Base-by-base conservation (phyloP, 2,113 vertebrate species). In the Vombatus ursinus region DNA sequence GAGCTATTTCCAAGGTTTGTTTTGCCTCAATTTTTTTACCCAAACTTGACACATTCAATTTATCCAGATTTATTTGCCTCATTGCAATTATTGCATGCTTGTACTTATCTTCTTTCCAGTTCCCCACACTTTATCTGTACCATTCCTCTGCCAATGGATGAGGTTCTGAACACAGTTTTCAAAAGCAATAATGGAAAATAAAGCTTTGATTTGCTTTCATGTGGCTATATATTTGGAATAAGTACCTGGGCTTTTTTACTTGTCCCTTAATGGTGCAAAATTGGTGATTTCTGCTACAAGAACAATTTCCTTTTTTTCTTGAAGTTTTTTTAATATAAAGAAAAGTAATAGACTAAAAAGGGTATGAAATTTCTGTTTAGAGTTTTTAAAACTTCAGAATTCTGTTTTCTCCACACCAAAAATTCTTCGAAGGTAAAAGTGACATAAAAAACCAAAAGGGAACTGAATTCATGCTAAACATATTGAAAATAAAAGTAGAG, bases 361-460 rank as follows among this genome's bases (percentile, higher is more conserved):
- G 52, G 94, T 0, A 3, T 37, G 77, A 47, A 26, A 51, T 92
- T 77, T 54, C 53, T 50, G 22, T 68, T 0, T 51, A 3, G 48
- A 16, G 90, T 90, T 95, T 90, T 94, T 24, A 48, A 94, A 89
- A 94, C 48, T 50, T 93, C 22, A 94, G 1, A 92, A 54, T 54
- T 91, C 89, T 92, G 37, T 92, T 25, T 26, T 94, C 8, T 57
- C 48, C 91, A 77, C 0, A 25, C 8, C 97, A 24, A 49, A 4
- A 57, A 94, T 95, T 95, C 77, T 90, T 91, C 26, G 48, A 96
- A 91, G 95, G 49, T 51, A 97, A 95, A 96, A 93, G 47, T 54
- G 91, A 96, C 8, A 4, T 28, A 37, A 37, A 91, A 54, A 95
- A 51, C 0, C 10, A 26, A 92, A 92, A 89, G 28, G 51, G 31